A percentile compares a stretch with the other conserved stretches of the same genome.
Conservation (phyloP, 2,797 vertebrate genomes). For the Labroides dimidiatus region DNA sequence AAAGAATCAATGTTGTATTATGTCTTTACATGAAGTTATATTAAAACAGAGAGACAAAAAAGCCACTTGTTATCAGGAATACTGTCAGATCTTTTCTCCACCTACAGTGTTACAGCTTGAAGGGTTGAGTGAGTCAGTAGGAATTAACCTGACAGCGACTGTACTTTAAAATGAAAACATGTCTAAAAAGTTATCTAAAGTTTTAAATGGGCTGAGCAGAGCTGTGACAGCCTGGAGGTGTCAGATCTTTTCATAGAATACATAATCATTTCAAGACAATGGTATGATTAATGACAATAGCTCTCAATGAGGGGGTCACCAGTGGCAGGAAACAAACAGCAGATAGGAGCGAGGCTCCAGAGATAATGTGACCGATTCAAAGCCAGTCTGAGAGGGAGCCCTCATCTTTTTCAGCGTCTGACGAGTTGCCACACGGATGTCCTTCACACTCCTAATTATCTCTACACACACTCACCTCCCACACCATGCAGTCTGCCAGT, state of each 20-base stretch:
- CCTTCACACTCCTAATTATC: slow-evolving; percentile 38
- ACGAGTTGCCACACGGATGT: slow-evolving; percentile 31
- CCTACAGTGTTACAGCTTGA: not conserved
- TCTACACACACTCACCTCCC: slow-evolving; percentile 20
- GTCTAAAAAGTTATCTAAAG: slow-evolving; percentile 16
- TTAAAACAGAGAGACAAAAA: slow-evolving; percentile 2
- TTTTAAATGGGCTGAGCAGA: slow-evolving; percentile 3
- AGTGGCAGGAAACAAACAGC: slow-evolving; percentile 46
- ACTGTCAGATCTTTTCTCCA: not conserved
- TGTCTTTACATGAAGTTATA: not conserved
- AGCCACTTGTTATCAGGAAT: not conserved
- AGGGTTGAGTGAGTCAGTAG: slow-evolving; percentile 7
- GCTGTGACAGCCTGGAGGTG: not conserved
- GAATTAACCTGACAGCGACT: slow-evolving; percentile 2
- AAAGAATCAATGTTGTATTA: not conserved
- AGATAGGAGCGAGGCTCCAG: slow-evolving; percentile 59
- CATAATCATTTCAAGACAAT: slow-evolving; percentile 37
- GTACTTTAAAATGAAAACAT: slow-evolving; percentile 2
- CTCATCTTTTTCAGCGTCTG: slow-evolving; percentile 4
- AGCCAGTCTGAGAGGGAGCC: slow-evolving; percentile 24
- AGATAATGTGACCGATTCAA: slow-evolving; percentile 8
- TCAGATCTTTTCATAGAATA: slow-evolving; percentile 18
- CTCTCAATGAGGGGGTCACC: slow-evolving; percentile 1
- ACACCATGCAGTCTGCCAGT: slow-evolving; percentile 36
- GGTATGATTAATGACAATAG: slow-evolving; percentile 47